These are phyloP conservation scores for Caenorhabditis drosophilae DNA, from an alignment of 2,888 invertebrate genomes.

Conservation along the genomic window DNA sequence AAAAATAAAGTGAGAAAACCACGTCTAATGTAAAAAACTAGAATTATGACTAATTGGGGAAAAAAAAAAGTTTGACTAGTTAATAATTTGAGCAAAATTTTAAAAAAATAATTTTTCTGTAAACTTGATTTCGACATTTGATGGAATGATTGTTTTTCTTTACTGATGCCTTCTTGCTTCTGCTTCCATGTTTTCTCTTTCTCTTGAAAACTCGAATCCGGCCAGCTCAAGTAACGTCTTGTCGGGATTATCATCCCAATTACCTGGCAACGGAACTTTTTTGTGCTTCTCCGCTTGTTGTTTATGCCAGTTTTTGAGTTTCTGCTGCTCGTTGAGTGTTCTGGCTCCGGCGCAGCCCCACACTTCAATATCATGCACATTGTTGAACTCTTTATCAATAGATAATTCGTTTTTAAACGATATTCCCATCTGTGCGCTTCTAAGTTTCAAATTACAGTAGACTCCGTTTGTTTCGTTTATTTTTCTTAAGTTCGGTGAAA, in stretches of 20 bases:
- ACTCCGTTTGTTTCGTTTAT: constrained; percentile 35
- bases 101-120: background rate
- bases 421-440: constrained; percentile 41
- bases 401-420: constrained; percentile 43
- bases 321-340: constrained; percentile 79
- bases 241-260: constrained; percentile 95
- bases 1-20: too few species aligned
- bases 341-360: constrained; percentile 69
- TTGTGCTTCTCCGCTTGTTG: constrained; percentile 74
- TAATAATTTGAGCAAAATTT: too few species aligned
- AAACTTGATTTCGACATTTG: background rate
- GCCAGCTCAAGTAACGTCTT: constrained; percentile 86
- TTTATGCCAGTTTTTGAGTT: constrained; percentile 88
- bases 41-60: too few species aligned
- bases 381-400: constrained; percentile 44
- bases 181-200: constrained; percentile 44
- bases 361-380: constrained; percentile 44
- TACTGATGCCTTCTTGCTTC: constrained; percentile 15
- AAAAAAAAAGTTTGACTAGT: too few species aligned
- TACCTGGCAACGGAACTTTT: constrained; percentile 81
- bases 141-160: background rate
- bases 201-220: constrained; percentile 72
- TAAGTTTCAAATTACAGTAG: constrained; percentile 50
- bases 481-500: constrained; percentile 22
- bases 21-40: too few species aligned